Conservation (phyloP, 2,113 vertebrate genomes). For the Phylloscopus whistleri region DNA sequence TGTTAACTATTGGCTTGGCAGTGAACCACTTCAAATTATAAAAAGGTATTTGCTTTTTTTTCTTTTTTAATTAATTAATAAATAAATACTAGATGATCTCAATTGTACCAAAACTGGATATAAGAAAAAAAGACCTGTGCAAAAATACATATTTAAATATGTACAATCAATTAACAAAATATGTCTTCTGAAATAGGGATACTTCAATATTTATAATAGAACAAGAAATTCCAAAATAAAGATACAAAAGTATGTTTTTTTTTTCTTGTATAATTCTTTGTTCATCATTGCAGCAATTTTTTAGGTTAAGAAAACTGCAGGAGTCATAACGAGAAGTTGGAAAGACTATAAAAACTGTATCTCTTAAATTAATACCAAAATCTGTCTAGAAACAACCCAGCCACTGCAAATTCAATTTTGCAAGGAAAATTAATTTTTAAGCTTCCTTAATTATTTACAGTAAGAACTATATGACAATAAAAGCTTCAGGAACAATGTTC, state of each 20-base stretch:
- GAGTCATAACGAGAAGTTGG: constrained; percentile 79
- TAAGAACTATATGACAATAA: constrained; percentile 72
- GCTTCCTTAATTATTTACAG: constrained; percentile 74
- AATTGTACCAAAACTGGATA: constrained; percentile 96
- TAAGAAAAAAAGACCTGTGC: constrained; percentile 98
- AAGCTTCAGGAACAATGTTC: constrained; percentile 72
- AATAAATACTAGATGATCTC: constrained; percentile 98
- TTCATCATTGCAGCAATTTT: constrained; percentile 81
- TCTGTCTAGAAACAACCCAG: constrained; percentile 81
- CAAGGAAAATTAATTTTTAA: constrained; percentile 76
- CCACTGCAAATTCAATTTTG: constrained; percentile 78
- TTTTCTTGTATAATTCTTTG: constrained; percentile 80
- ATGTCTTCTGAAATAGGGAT: constrained; percentile 98
- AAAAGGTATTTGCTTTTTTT: constrained; percentile 83
- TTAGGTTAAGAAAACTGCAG: constrained; percentile 85
- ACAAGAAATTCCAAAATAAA: constrained; percentile 86
- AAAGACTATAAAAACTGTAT: constrained; percentile 81
- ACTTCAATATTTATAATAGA: constrained; percentile 92
- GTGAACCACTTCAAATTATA: constrained; percentile 99
- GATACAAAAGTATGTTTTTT: constrained; percentile 80
- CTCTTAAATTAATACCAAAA: constrained; percentile 83
- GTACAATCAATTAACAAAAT: constrained; percentile 99
- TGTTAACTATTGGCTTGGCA: constrained; percentile 94
- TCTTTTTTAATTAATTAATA: constrained; percentile 82
- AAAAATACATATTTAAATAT: constrained; percentile 99